Base-by-base conservation (phyloP, 2,797 vertebrate genomes). In the Glyptemys insculpta region DNA sequence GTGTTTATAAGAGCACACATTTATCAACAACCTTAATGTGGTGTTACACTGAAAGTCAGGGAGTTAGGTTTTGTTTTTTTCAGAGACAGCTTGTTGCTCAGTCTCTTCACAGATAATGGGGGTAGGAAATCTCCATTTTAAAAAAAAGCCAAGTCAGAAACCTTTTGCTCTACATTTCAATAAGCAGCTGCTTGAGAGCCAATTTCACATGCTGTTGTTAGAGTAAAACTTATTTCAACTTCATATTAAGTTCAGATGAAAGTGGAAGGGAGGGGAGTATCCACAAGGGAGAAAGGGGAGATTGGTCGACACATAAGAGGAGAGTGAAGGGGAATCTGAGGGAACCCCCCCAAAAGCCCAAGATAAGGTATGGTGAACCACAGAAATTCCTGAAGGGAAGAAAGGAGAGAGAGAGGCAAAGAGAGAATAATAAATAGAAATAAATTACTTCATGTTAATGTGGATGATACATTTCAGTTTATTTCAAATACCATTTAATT, bases 261-360 rank as follows among this genome's bases (percentile, higher is more conserved):
- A 56, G 12, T 16, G 34, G 41, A 44, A 59, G 15, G 68, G 9
- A 81, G 76, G 14, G 4, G 2, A 72, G 19, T 4, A 0, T 5
- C 76, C 4, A 31, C 0, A 79, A 0, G 68, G 81, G 79, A 19
- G 54, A 41, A 81, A 79, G n/a, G 54, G 12, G 16, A 81, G 14
- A 57, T 9, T 92, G n/a, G 7, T 59, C 1, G 1, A 34, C 4
- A 3, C 82, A 3, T 3, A 11, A 14, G 8, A 62, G 5, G 18
- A 86, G 9, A 3, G 3, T 83, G 50, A 18, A 79, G 12, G 65
- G 89, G 5, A 50, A 59, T 29, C 41, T 5, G 4, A 95, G 18
- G 3, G 5, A 18, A 34, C 81, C 74, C 41, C 12, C 74, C 41
- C 19, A 14, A 47, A 76, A 47, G 29, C 44, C 44, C 15, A 78